Percentiles rank a stretch among this genome's conserved stretches.
phyloP scores from a whole-genome alignment of 2,797 vertebrate genomes.

The Cottoperca gobio region DNA sequence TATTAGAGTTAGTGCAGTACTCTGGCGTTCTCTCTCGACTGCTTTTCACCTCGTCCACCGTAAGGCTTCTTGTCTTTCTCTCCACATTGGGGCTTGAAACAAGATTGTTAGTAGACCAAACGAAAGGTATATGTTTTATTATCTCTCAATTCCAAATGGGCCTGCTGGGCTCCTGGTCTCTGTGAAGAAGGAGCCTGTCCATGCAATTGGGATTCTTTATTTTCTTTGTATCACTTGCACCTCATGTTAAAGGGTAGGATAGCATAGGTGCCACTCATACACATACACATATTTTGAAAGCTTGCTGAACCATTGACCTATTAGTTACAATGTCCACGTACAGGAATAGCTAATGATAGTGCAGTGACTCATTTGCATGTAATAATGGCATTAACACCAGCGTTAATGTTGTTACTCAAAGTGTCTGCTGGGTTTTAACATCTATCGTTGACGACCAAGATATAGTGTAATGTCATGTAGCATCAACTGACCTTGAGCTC shows the following conservation, averaged over 20 bases:
- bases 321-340: slow-evolving; percentile 30
- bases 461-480: slow-evolving; percentile 8
- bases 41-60: slow-evolving; percentile 90
- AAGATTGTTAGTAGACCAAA: slow-evolving; percentile 74
- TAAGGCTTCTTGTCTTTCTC: slow-evolving; percentile 86
- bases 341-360: slow-evolving; percentile 41
- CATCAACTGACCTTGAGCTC: slow-evolving; percentile 54
- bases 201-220: slow-evolving; percentile 81
- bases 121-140: slow-evolving; percentile 61
- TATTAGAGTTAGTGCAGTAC: slow-evolving; percentile 86
- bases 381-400: slow-evolving; percentile 44
- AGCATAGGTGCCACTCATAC: slow-evolving; percentile 32
- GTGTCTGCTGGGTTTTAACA: slow-evolving; percentile 18
- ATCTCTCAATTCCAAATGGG: slow-evolving; percentile 74
- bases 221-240: slow-evolving; percentile 49
- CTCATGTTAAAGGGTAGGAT: slow-evolving; percentile 37
- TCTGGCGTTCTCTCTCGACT: slow-evolving; percentile 88
- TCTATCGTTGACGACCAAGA: slow-evolving; percentile 8
- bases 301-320: slow-evolving; percentile 34
- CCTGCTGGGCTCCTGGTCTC: slow-evolving; percentile 80
- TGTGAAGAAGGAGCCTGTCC: slow-evolving; percentile 85
- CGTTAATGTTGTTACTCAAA: slow-evolving; percentile 28
- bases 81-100: slow-evolving; percentile 88
- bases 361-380: slow-evolving; percentile 48
- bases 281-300: slow-evolving; percentile 29